Evolutionary conservation across 2,797 vertebrate genomes (phyloP).

Genomic region (Craterocephalus amniculus): DNA sequence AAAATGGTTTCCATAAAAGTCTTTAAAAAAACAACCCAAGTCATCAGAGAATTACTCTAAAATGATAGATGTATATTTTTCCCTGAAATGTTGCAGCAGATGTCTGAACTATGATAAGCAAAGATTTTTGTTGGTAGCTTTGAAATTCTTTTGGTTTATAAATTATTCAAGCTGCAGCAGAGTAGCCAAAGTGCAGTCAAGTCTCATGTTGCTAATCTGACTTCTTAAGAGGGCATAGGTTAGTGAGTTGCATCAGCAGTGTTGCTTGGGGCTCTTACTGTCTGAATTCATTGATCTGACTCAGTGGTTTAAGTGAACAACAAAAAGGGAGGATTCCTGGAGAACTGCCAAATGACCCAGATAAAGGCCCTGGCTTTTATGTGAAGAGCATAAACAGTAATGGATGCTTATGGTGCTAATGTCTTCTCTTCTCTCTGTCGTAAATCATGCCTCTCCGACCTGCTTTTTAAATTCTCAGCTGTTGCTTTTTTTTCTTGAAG

Average conservation of each 20-base stretch:
- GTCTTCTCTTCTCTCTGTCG: conserved; percentile 15
- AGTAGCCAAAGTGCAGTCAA: conserved; percentile 1
- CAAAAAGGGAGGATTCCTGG: conserved; percentile 32
- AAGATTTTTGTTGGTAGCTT: background rate
- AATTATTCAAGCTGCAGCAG: background rate
- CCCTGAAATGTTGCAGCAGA: background rate
- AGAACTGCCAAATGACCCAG: conserved; percentile 45
- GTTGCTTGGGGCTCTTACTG: conserved; percentile 41
- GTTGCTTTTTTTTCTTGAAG: conserved; percentile 18
- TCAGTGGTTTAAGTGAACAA: conserved; percentile 29
- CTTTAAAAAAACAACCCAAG: background rate
- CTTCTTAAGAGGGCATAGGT: conserved; percentile 48
- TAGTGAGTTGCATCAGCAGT: conserved; percentile 45
- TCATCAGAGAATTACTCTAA: background rate
- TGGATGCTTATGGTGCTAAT: conserved; percentile 26
- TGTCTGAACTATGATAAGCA: background rate
- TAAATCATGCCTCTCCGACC: conserved; percentile 1
- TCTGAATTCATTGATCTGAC: conserved; percentile 36
- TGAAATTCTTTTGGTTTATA: background rate
- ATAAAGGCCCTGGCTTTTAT: conserved; percentile 34
- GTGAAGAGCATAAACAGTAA: conserved; percentile 33
- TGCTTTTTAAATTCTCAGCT: conserved; percentile 10
- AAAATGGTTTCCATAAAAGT: background rate
- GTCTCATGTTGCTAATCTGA: conserved; percentile 36
- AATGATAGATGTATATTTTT: too few relatives aligned